phyloP scores from a whole-genome alignment of 2,888 invertebrate genomes.

The Drosophila longiperda region DNA sequence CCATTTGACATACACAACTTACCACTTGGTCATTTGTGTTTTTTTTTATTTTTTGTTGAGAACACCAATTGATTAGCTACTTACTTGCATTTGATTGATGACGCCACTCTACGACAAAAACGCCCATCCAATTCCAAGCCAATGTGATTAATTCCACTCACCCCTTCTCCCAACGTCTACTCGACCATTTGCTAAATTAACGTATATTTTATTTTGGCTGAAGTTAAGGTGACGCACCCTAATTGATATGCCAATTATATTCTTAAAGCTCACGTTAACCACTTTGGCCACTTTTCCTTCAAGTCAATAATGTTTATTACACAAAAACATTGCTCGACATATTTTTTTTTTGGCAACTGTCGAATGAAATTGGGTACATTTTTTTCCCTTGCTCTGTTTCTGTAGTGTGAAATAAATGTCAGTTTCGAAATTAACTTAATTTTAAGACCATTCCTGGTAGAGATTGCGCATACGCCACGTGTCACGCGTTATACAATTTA shows the following conservation, averaged over 20 bases:
- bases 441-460: neutral
- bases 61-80: constrained; percentile 58
- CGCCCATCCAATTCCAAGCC: neutral
- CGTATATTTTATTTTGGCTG: neutral
- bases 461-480: constrained; percentile 37
- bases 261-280: neutral
- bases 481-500: constrained; percentile 6
- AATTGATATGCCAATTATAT: constrained; percentile 1
- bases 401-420: neutral
- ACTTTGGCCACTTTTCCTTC: neutral
- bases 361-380: neutral
- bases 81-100: constrained; percentile 51
- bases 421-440: neutral
- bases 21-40: constrained; percentile 12
- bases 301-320: neutral
- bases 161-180: neutral
- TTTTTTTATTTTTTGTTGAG: constrained; percentile 18
- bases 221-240: neutral
- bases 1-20: constrained; percentile 2
- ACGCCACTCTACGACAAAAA: neutral
- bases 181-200: neutral
- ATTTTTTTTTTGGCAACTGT: neutral
- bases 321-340: neutral
- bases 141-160: constrained; percentile 25
- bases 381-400: neutral